These are phyloP conservation scores for Graphium colonna DNA, from an alignment of 2,888 invertebrate species.

Conservation along the genomic window DNA sequence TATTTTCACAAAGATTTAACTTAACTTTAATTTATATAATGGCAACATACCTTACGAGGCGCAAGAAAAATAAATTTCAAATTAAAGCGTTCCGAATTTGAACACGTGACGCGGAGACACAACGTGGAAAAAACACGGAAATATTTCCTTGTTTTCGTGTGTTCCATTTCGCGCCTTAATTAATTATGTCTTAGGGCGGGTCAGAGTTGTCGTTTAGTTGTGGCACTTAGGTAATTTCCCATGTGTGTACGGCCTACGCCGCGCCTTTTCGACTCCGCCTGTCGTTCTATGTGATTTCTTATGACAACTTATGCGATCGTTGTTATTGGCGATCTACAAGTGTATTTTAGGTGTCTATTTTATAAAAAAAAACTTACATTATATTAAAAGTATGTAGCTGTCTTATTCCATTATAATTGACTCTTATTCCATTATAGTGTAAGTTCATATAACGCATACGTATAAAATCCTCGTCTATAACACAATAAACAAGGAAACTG, in stretches of 20 bases:
- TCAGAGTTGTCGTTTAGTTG: constrained; percentile 40
- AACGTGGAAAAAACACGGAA: constrained; percentile 1
- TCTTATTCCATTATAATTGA: too few species aligned
- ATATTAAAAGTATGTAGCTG: too few species aligned
- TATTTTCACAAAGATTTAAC: too few species aligned
- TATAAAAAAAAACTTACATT: background rate
- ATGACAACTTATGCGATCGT: constrained; percentile 23
- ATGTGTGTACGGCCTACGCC: constrained; percentile 57
- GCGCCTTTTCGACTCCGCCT: constrained; percentile 53
- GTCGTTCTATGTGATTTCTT: constrained; percentile 43
- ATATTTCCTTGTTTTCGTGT: constrained; percentile 18
- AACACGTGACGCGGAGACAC: background rate
- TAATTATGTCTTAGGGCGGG: constrained; percentile 73
- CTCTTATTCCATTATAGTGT: too few species aligned
- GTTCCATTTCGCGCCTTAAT: constrained; percentile 42
- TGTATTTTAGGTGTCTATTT: too few species aligned
- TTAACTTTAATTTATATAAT: background rate
- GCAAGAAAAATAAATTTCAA: background rate
- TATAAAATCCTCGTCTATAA: background rate
- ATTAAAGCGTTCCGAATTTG: background rate
- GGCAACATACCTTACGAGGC: background rate
- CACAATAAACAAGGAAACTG: constrained; percentile 14
- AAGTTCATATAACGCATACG: too few species aligned
- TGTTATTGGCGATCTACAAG: too few species aligned
- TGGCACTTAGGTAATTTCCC: constrained; percentile 72